Conservation (phyloP, 2,113 vertebrate genomes). For the Tragelaphus imberbis region DNA sequence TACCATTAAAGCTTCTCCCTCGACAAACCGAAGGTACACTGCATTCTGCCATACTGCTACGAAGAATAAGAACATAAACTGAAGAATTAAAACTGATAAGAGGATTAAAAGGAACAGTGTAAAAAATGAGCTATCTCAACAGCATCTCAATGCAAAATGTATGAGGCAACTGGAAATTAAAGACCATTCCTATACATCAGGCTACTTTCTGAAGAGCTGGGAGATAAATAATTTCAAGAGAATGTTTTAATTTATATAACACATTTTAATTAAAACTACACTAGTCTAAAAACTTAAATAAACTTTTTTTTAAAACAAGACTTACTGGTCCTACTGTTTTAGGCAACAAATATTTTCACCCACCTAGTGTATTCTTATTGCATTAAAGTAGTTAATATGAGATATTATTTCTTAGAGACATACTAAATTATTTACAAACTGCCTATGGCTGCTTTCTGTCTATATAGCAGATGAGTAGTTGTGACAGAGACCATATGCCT, state of each 20-base stretch:
- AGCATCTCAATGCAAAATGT: neutral
- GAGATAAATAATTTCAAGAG: neutral
- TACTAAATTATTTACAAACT: neutral
- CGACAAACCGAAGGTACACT: neutral
- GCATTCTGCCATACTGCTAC: neutral
- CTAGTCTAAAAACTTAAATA: neutral
- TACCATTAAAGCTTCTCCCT: neutral
- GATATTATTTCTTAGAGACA: neutral
- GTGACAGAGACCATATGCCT: neutral
- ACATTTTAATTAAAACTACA: neutral
- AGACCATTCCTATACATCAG: neutral
- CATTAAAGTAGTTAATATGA: neutral
- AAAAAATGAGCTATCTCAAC: neutral
- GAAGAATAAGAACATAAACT: neutral
- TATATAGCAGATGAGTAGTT: neutral
- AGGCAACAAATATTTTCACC: neutral
- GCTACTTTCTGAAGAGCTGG: neutral
- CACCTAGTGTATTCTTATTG: neutral
- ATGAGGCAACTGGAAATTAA: neutral
- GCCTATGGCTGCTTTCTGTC: neutral
- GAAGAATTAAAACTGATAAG: neutral
- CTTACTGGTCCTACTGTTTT: neutral
- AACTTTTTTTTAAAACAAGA: neutral
- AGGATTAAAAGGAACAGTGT: neutral
- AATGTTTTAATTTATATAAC: neutral